Evolutionary conservation across 2,797 vertebrate species (phyloP), one percentile per base, ranked within the genome.

Genomic region (Gobio occitaniae): DNA sequence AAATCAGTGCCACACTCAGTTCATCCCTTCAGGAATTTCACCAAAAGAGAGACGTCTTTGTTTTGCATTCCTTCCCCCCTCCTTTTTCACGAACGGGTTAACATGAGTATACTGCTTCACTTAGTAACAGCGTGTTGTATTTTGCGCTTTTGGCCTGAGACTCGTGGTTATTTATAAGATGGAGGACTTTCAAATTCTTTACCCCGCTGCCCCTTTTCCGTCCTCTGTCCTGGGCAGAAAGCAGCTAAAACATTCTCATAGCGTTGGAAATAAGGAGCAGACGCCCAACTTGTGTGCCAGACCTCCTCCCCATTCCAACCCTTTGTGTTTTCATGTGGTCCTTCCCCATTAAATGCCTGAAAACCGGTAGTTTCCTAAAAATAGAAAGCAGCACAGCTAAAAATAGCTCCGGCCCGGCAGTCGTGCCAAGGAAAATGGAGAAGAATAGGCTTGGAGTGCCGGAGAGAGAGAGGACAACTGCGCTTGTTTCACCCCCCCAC

Each of bases 61-160:
- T 95, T 87, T 78, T 19, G 69, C 61, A 68, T 84, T 84, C 63
- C 59, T 76, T 83, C 54, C 29, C 50, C 29, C 29, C 41, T 38
- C 54, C 41, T 86, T 44, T 82, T 82, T 68, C 83, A 15, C 78
- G 8, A 68, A 61, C 52, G 61, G 83, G 71, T 83, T 76, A 76
- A 77, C 63, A 32, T 15, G 19, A 80, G 87, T 89, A 77, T 86
- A 81, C 92, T 93, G 92, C 93, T 94, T 94, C 80, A 93, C 95
- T 94, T 95, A 94, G 95, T 96, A 96, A 95, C 95, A 95, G 94
- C 95, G 95, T 96, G 95, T 95, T 96, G 94, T 95, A 94, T 95
- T 96, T 95, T 94, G 92, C 92, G 61, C 93, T 92, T 83, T 93
- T 96, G 94, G 95, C 95, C 95, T 92, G 94, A 95, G 95, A 95